These are phyloP conservation scores for Stomatorhinus walkeri DNA, from an alignment of 2,797 vertebrate species.

Conservation along the genomic window DNA sequence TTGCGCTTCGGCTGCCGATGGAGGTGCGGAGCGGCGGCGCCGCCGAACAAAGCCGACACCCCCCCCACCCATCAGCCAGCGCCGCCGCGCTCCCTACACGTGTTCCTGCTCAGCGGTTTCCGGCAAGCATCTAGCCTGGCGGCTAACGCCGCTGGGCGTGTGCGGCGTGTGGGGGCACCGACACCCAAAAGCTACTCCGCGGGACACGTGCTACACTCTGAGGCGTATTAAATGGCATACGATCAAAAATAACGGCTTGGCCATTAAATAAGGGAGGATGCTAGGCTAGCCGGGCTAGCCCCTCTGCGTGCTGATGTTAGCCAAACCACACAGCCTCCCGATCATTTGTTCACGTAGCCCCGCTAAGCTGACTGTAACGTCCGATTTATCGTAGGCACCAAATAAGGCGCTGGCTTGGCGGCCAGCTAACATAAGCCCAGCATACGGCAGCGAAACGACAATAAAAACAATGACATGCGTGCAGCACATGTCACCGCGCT, in stretches of 20 bases:
- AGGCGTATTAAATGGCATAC: neutral
- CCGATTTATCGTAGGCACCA: neutral
- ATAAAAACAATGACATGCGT: conserved; percentile 2
- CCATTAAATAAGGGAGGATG: neutral
- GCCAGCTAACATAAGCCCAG: neutral
- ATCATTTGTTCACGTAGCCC: neutral
- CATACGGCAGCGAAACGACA: neutral
- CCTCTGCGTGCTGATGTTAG: neutral
- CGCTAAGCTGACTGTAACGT: neutral
- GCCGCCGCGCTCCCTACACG: conserved; percentile 14
- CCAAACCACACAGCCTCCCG: neutral
- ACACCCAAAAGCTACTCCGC: neutral
- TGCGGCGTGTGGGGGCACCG: neutral
- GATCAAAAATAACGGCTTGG: neutral
- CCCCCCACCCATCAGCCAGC: conserved; percentile 15
- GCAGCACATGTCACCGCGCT: neutral
- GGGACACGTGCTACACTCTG: neutral
- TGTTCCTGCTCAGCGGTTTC: conserved; percentile 11
- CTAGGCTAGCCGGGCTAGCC: neutral
- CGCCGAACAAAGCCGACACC: conserved; percentile 17
- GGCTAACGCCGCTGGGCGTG: neutral
- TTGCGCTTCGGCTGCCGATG: neutral
- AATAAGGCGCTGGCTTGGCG: neutral
- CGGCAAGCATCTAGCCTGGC: neutral
- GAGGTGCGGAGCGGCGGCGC: neutral